Evolutionary conservation across 2,797 vertebrate genomes (phyloP), one percentile per base, ranked within the genome.

Genomic region (Bovichtus variegatus): DNA sequence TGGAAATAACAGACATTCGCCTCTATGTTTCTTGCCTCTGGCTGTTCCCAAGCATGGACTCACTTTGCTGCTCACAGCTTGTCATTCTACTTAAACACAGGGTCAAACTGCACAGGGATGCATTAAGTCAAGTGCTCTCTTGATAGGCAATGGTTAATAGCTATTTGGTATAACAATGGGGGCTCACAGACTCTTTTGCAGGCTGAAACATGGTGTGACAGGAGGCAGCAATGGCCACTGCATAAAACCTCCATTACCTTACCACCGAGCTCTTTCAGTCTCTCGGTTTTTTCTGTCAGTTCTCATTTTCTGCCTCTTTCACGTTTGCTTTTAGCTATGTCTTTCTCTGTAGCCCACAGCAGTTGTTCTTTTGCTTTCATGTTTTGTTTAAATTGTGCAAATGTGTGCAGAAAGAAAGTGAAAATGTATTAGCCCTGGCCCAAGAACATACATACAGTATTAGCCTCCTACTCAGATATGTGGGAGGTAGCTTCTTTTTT

Each of bases 91-190:
- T 44, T 62, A 36, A 78, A 49, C 49, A 71, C 41, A 10, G 46
- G 51, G 57, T 66, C 21, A 65, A 38, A 47, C 51, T 49, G 19
- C 16, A 74, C 38, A 29, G 40, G 5, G 29, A 29, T 31, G 18
- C 58, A 58, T 74, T 53, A 79, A 74, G 51, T 67, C 50, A 76
- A 82, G 63, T 66, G 54, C 53, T 62, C 25, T 79, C 38, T 34
- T 74, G 67, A 70, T 55, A 18, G 72, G 16, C 11, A 18, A 50
- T 43, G 40, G 64, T 58, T 74, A 54, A 66, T 41, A 78, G 50
- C 41, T 36, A 25, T 34, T 67, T 74, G 38, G 16, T 21, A 12
- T 43, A 65, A 59, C 58, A 79, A 38, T 27, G 25, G 70, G 6
- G 18, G 46, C 44, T 53, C 41, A 67, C 38, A 11, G 44, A 46